phyloP scores from a whole-genome alignment of 2,888 invertebrate species.

The Acleris literana region DNA sequence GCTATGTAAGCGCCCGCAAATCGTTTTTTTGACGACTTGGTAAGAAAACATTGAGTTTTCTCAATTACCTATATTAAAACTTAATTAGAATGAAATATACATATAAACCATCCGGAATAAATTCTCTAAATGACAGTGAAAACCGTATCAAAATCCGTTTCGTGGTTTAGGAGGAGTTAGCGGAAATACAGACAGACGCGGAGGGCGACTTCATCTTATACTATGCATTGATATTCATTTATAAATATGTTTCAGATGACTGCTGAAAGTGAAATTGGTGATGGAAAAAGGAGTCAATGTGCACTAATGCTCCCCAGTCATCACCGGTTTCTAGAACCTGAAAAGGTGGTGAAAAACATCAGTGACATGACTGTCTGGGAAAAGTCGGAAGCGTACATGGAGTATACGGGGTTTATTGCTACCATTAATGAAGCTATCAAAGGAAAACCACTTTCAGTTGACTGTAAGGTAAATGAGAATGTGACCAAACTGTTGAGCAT shows the following conservation, averaged over 20 bases:
- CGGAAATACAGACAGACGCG: too few relatives aligned
- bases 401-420: conserved; percentile 93
- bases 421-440: conserved; percentile 94
- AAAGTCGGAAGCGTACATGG: conserved; percentile 93
- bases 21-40: too few relatives aligned
- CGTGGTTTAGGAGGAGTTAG: too few relatives aligned
- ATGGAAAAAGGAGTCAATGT: conserved; percentile 51
- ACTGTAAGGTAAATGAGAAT: conserved; percentile 85
- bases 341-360: conserved; percentile 85
- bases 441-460: conserved; percentile 87
- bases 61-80: too few relatives aligned
- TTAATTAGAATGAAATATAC: too few relatives aligned
- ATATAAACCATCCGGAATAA: too few relatives aligned
- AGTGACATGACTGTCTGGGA: conserved; percentile 92
- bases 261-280: conserved; percentile 63
- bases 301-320: conserved; percentile 72
- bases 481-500: conserved; percentile 85
- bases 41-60: too few relatives aligned
- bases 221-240: too few relatives aligned
- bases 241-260: conserved; percentile 60
- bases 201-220: too few relatives aligned
- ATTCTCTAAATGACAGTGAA: too few relatives aligned
- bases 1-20: too few relatives aligned
- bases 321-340: conserved; percentile 86
- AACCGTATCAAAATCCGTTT: too few relatives aligned